Percentiles rank a stretch among this genome's conserved stretches.
phyloP scores from a whole-genome alignment of 2,797 vertebrate genomes.

The Melanotaenia maccullochi region DNA sequence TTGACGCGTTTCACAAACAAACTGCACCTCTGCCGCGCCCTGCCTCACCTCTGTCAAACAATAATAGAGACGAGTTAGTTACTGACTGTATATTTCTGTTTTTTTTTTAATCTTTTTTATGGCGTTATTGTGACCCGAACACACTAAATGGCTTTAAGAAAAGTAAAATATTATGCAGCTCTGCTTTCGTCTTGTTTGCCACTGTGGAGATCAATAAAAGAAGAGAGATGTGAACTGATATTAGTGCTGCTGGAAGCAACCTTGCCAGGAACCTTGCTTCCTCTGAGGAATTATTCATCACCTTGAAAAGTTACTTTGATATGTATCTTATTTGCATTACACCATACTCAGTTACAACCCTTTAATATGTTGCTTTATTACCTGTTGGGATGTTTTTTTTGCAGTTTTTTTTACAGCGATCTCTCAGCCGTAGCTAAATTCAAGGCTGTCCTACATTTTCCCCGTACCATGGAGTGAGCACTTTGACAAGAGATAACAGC shows the following conservation, averaged over 20 bases:
- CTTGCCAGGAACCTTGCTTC: constrained; percentile 20
- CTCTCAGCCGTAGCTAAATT: constrained; percentile 37
- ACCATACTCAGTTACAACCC: constrained; percentile 16
- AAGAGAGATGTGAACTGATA: constrained; percentile 21
- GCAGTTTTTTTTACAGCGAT: constrained; percentile 12
- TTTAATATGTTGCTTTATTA: constrained; percentile 40
- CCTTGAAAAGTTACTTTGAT: constrained; percentile 40
- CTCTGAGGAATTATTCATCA: constrained; percentile 23
- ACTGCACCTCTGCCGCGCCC: constrained; percentile 25
- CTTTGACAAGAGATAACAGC: constrained; percentile 67
- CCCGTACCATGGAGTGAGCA: constrained; percentile 12
- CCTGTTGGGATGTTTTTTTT: constrained; percentile 30
- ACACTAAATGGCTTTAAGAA: constrained; percentile 22
- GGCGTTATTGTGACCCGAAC: constrained; percentile 25
- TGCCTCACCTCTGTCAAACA: constrained; percentile 43
- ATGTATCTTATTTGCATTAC: constrained; percentile 38
- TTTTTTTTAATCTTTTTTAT: constrained; percentile 7
- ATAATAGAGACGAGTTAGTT: constrained; percentile 13
- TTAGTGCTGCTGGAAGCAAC: constrained; percentile 27
- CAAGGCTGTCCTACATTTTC: constrained; percentile 73
- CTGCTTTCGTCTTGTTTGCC: constrained; percentile 26
- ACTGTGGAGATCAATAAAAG: constrained; percentile 44
- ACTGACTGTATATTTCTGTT: constrained; percentile 17
- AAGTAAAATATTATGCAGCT: constrained; percentile 34
- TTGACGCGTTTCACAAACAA: constrained; percentile 34